Evolutionary conservation across 2,797 vertebrate genomes (phyloP).

Genomic region (Acanthurus lineatus): DNA sequence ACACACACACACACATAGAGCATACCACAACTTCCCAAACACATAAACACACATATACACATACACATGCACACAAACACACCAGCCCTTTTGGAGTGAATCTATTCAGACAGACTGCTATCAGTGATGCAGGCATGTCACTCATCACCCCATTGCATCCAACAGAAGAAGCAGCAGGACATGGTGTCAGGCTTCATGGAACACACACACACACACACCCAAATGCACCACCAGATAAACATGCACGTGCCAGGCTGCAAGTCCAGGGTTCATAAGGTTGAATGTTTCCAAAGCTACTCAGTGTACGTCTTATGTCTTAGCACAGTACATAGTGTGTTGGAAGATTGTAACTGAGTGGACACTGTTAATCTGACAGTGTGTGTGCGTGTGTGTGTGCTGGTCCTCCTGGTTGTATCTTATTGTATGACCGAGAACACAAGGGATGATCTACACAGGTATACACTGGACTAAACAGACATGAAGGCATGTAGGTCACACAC

Average conservation of each 20-base stretch:
- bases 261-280: conserved; percentile 67
- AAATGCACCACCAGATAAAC: conserved; percentile 22
- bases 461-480: conserved; percentile 8
- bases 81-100: conserved; percentile 58
- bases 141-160: conserved; percentile 69
- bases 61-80: conserved; percentile 16
- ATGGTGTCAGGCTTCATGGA: conserved; percentile 53
- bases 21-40: neutral
- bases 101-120: conserved; percentile 70
- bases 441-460: conserved; percentile 23
- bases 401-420: conserved; percentile 31
- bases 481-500: neutral
- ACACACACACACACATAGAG: conserved; percentile 24
- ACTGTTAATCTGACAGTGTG: conserved; percentile 44
- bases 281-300: conserved; percentile 70
- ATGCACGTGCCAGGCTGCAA: conserved; percentile 53
- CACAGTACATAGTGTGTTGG: conserved; percentile 44
- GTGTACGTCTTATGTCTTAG: conserved; percentile 62
- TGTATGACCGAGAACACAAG: conserved; percentile 20
- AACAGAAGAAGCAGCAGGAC: conserved; percentile 69
- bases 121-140: conserved; percentile 73
- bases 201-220: conserved; percentile 39
- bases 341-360: conserved; percentile 50
- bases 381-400: conserved; percentile 18
- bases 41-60: conserved; percentile 13